These are phyloP conservation scores for Poecilia gillii DNA, from an alignment of 2,797 vertebrate genomes.

Conservation along the genomic window DNA sequence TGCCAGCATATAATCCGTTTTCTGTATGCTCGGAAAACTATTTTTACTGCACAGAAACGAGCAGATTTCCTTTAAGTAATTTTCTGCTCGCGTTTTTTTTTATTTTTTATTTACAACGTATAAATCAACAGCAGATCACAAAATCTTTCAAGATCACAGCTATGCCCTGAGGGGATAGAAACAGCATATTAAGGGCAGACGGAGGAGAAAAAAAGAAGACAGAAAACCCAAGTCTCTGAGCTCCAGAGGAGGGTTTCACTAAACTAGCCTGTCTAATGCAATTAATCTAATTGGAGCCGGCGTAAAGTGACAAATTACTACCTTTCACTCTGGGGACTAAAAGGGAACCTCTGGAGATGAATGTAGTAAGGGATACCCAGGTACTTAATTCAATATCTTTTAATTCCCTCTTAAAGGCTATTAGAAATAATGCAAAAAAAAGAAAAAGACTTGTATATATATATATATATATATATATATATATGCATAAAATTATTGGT, in stretches of 20 bases:
- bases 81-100: neutral
- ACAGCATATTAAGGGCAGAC: conserved; percentile 48
- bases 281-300: conserved; percentile 80
- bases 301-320: conserved; percentile 93
- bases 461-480: no score
- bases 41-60: conserved; percentile 15
- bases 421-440: conserved; percentile 49
- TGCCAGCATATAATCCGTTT: conserved; percentile 8
- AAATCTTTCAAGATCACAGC: conserved; percentile 64
- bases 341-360: conserved; percentile 73
- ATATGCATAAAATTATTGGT: conserved; percentile 45
- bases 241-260: conserved; percentile 72
- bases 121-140: conserved; percentile 42
- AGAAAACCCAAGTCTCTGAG: conserved; percentile 83
- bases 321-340: conserved; percentile 86
- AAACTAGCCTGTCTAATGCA: conserved; percentile 80
- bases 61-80: conserved; percentile 14
- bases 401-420: conserved; percentile 59
- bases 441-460: conserved; percentile 9
- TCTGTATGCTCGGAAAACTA: conserved; percentile 23
- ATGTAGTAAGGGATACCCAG: conserved; percentile 67
- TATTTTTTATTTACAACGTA: conserved; percentile 24
- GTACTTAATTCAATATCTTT: conserved; percentile 67
- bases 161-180: conserved; percentile 60
- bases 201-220: conserved; percentile 57